Evolutionary conservation across 1,140 invertebrate species (phyloP).

Genomic region (Tetraneura akinire): DNA sequence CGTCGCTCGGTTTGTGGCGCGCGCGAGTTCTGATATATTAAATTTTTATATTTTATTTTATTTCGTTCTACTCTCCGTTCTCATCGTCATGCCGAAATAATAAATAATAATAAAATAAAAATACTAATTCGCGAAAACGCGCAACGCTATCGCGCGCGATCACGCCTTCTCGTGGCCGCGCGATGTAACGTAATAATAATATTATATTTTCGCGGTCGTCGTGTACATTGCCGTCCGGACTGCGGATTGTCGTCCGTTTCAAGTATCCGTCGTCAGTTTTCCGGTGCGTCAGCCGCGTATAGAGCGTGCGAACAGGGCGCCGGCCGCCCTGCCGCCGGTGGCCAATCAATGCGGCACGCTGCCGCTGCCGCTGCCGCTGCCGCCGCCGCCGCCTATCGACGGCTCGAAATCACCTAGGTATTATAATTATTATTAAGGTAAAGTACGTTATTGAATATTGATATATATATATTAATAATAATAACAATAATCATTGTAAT

Average conservation of each 20-base stretch:
- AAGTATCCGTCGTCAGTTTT: constrained; percentile 10
- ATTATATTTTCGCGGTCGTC: background rate
- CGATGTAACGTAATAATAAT: background rate
- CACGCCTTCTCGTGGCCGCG: no score
- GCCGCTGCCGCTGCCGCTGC: background rate
- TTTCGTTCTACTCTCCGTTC: no score
- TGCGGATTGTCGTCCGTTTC: constrained; percentile 24
- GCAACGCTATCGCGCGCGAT: background rate
- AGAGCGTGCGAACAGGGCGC: constrained; percentile 22
- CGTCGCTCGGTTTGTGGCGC: constrained; percentile 9
- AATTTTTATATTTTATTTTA: no score
- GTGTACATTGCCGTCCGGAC: background rate
- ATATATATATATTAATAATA: no score
- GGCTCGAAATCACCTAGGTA: constrained; percentile 35
- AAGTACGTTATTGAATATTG: background rate
- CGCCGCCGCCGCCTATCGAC: constrained; percentile 27
- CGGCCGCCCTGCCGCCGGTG: constrained; percentile 42
- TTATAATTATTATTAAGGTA: background rate
- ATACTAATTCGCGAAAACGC: background rate
- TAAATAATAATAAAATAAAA: no score
- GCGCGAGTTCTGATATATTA: no score
- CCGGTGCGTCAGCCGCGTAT: constrained; percentile 1
- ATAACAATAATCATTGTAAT: no score
- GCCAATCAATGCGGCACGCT: constrained; percentile 49
- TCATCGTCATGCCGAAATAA: constrained; percentile 5